Evolutionary conservation across 2,797 vertebrate genomes (phyloP), one percentile per base, ranked within the genome.

Genomic region (Selene dorsalis): DNA sequence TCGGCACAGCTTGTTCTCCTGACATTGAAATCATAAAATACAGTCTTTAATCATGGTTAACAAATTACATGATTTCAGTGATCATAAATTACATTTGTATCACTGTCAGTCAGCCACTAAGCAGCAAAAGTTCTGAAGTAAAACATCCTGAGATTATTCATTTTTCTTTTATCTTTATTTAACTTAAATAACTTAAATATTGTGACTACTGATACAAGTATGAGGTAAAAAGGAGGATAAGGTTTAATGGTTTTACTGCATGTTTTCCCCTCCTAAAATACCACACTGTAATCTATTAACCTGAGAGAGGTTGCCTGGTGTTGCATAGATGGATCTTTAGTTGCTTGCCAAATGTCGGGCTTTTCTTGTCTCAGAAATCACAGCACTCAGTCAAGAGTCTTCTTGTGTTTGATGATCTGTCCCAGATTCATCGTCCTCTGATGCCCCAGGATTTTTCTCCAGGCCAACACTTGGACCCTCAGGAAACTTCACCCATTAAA

Each of bases 231-330:
- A 32, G 6, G 32, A 77, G 22, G 16, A 67, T 62, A 52, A 76
- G 63, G 58, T 57, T 61, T 72, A 7, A 30, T 55, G 59, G 61
- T 77, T 41, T 62, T 45, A 69, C 64, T 84, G 77, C 85, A 79
- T 69, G 17, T 10, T 39, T 32, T 79, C 74, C 8, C 35, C 2
- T 72, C 50, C 47, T 58, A 41, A 72, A 56, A 72, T 52, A 24
- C 20, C 39, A 32, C 41, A 30, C 2, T 55, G 10, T n/a, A 52
- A 41, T 69, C 56, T 47, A 14, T 59, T 59, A 53, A 39, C 11
- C 32, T 7, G 74, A 52, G n/a, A 76, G 52, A 78, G 18, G 60
- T 70, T 52, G 28, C 83, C 76, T 70, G 58, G 38, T 2, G 1
- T 71, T n/a, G 24, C 53, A 24, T 55, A 53, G 50, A 20, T 64